Evolutionary conservation across 2,888 invertebrate species (phyloP), one percentile per base, ranked within the genome.

Genomic region (Bruchidius siliquastri): DNA sequence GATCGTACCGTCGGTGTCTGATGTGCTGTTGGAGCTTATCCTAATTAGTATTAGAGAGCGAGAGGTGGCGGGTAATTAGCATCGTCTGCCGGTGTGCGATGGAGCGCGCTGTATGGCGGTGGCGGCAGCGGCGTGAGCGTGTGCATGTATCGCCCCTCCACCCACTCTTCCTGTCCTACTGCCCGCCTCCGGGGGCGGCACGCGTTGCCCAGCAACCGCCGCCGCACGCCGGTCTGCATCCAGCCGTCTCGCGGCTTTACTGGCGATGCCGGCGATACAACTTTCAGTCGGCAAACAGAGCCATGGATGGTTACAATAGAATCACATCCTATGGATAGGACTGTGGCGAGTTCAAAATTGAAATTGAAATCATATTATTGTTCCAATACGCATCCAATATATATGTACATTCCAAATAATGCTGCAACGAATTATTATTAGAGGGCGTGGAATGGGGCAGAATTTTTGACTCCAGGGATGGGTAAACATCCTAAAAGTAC

Each of bases 131-230:
- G 49, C 18, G 18, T 49, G 18, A 8, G 49, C 49, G 49, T 49
- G 49, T 49, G 49, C 13, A 49, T 49, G 49, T 13, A 49, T 18
- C 49, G 13, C 49, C 18, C 49, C 49, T 1, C 49, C 18, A 1
- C 18, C 49, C 13, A 1, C 18, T 49, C 49, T 13, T 13, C 49
- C 49, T 13, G 49, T 1, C 49, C 49, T 49, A 49, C 49, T 49
- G 49, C 49, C 49, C 49, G 49, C 49, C 49, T 49, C 49, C 49
- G 49, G 6, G 49, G 49, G 49, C 49, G 49, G 49, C 72, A 70
- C 70, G 71, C 74, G 82, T 82, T 79, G 80, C 80, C 77, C 74
- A 78, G 82, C 81, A 80, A 82, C 82, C 74, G 76, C 74, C 77
- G 78, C 76, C 79, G 76, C 49, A 49, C 49, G 84, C 84, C 84